Conservation (phyloP, 2,113 vertebrate species). For the Salvelinus alpinus region DNA sequence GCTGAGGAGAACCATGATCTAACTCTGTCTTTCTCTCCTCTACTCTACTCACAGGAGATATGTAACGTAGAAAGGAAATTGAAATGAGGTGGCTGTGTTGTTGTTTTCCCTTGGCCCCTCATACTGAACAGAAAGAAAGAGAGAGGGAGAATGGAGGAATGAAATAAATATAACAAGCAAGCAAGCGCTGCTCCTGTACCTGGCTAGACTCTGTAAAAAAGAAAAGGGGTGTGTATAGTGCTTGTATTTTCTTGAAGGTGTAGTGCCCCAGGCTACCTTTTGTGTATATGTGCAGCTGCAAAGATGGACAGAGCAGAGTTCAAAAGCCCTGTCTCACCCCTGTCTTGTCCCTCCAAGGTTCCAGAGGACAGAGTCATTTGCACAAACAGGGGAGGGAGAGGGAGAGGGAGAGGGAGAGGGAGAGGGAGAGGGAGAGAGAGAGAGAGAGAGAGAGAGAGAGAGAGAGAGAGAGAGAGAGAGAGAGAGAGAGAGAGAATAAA, state of each 20-base stretch:
- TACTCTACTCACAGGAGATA: not conserved
- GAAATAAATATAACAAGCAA: not conserved
- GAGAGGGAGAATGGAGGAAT: not conserved
- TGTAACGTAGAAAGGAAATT: not conserved
- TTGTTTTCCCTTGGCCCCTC: not conserved
- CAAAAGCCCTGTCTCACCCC: not conserved
- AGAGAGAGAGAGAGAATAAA: not conserved
- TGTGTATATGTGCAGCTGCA: not conserved
- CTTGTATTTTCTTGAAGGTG: not conserved
- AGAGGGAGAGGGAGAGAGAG: not conserved
- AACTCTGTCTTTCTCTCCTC: not conserved
- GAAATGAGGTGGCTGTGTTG: not conserved
- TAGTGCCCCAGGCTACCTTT: not conserved
- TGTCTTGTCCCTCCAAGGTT: not conserved
- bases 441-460: no score
- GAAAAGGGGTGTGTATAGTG: not conserved
- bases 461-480: not conserved
- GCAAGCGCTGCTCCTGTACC: not conserved
- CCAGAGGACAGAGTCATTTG: not conserved
- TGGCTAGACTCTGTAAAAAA: not conserved
- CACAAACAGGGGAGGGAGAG: not conserved
- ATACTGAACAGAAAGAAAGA: not conserved
- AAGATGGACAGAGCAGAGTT: not conserved
- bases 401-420: not conserved
- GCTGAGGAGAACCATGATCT: not conserved